These are phyloP conservation scores for Chaenodraco wilsoni DNA, from an alignment of 2,797 vertebrate species.

Conservation along the genomic window DNA sequence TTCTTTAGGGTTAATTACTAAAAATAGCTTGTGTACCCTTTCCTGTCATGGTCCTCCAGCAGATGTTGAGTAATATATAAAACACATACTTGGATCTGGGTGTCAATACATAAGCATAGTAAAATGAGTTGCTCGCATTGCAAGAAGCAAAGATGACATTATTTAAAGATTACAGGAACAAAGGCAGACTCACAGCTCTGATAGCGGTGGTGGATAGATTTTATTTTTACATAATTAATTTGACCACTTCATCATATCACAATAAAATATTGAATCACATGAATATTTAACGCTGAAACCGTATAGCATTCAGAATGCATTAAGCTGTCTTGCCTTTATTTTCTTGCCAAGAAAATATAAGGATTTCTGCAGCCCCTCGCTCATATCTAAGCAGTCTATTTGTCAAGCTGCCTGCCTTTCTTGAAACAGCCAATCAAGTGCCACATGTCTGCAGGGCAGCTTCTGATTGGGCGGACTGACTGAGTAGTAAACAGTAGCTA, in stretches of 20 bases:
- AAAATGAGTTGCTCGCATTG: slow-evolving; percentile 23
- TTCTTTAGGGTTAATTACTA: slow-evolving; percentile 55
- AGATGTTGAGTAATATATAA: slow-evolving; percentile 65
- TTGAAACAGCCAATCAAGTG: slow-evolving; percentile 48
- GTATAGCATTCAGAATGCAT: slow-evolving; percentile 73
- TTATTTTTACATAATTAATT: slow-evolving; percentile 67
- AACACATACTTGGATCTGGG: slow-evolving; percentile 44
- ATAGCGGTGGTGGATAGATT: slow-evolving; percentile 47
- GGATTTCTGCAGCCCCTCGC: slow-evolving; percentile 26
- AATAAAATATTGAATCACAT: slow-evolving; percentile 81
- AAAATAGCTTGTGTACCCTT: slow-evolving; percentile 34
- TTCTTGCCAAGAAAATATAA: slow-evolving; percentile 52
- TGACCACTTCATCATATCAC: slow-evolving; percentile 75
- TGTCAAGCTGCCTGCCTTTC: slow-evolving; percentile 46
- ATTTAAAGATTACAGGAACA: slow-evolving; percentile 46
- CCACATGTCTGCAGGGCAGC: slow-evolving; percentile 27
- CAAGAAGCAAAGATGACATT: slow-evolving; percentile 21
- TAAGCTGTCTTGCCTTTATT: slow-evolving; percentile 58
- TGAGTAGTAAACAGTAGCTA: slow-evolving; percentile 31
- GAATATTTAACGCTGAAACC: slow-evolving; percentile 77
- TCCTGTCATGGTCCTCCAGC: slow-evolving; percentile 56
- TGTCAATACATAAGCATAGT: slow-evolving; percentile 35
- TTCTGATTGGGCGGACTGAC: slow-evolving; percentile 49
- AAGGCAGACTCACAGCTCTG: slow-evolving; percentile 41
- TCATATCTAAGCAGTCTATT: slow-evolving; percentile 30